Conservation (phyloP, 2,797 vertebrate species). For the Sebastes taczanowskii region DNA sequence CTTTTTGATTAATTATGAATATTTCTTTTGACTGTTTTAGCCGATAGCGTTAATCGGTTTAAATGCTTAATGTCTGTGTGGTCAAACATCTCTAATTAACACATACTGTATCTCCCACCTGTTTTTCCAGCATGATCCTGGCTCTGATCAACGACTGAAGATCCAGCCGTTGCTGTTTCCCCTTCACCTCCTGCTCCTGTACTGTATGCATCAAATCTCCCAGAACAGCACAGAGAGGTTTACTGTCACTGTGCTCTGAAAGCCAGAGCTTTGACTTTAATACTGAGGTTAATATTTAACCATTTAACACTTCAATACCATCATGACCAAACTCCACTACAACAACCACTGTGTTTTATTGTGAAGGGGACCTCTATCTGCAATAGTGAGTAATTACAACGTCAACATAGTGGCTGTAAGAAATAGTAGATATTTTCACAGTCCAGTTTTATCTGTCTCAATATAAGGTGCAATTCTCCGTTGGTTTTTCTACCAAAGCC, state of each 20-base stretch:
- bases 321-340: background rate
- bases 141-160: constrained; percentile 96
- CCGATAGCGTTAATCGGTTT: too few relatives aligned
- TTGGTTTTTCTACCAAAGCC: background rate
- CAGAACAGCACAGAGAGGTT: constrained; percentile 1
- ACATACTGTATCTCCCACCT: background rate
- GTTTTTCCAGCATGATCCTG: constrained; percentile 92
- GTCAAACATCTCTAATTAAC: background rate
- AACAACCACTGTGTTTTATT: background rate
- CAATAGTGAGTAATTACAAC: background rate
- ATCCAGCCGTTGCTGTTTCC: constrained; percentile 64
- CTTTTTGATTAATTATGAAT: too few relatives aligned
- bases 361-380: background rate
- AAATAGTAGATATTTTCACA: background rate
- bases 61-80: too few relatives aligned
- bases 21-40: too few relatives aligned
- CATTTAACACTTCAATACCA: background rate
- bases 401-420: background rate
- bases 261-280: background rate
- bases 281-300: constrained; percentile 29
- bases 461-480: background rate
- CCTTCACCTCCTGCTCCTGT: background rate
- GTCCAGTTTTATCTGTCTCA: background rate
- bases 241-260: background rate
- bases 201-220: constrained; percentile 18